phyloP scores from a whole-genome alignment of 2,113 vertebrate species.

The Climacteris rufus region DNA sequence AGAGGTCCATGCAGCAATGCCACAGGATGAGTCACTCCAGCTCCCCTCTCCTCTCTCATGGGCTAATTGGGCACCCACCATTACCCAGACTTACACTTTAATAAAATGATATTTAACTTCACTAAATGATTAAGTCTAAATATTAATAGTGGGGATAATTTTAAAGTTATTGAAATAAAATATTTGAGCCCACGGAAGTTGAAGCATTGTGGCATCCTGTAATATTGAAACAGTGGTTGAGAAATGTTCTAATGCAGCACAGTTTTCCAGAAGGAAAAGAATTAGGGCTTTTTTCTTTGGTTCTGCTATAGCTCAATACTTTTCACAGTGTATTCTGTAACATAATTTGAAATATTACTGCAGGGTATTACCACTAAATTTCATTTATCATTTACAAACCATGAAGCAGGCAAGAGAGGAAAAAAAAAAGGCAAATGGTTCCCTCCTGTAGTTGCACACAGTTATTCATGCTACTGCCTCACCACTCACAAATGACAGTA shows the following conservation, averaged over 20 bases:
- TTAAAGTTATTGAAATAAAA: background rate
- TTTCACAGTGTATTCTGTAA: background rate
- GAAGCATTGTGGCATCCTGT: background rate
- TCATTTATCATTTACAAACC: slow-evolving; percentile 50
- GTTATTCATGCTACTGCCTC: background rate
- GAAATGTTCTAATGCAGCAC: background rate
- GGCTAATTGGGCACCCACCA: background rate
- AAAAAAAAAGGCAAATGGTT: background rate
- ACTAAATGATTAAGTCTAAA: background rate
- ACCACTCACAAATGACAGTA: slow-evolving; percentile 13
- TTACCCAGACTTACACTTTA: background rate
- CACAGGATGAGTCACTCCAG: rapidly evolving
- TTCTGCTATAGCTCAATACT: background rate
- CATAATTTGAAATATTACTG: slow-evolving; percentile 38
- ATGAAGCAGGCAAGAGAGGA: background rate
- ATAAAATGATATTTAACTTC: background rate
- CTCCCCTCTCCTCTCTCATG: background rate
- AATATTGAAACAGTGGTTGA: background rate
- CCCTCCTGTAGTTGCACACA: background rate
- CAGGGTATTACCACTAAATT: slow-evolving; percentile 8
- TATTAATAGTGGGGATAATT: background rate
- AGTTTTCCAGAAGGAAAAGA: background rate
- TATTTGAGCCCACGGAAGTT: background rate
- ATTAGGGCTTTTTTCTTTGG: background rate
- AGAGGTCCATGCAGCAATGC: background rate